Evolutionary conservation across 2,888 invertebrate species (phyloP).

Genomic region (Bugulina stolonifera): DNA sequence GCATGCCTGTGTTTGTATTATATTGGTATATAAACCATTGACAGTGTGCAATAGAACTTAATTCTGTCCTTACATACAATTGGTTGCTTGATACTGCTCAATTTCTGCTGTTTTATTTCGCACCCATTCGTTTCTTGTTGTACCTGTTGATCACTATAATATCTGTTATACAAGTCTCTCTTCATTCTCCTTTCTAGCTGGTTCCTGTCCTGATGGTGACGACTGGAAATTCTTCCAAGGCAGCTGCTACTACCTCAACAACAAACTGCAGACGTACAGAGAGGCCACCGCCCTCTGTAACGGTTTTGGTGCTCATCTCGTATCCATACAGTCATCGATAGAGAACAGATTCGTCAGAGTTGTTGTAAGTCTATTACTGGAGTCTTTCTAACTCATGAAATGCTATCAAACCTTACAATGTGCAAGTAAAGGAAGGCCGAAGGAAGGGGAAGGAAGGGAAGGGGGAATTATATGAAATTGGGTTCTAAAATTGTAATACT

Average conservation of each 20-base stretch:
- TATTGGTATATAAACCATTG: too few relatives aligned
- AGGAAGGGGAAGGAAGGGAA: too few relatives aligned
- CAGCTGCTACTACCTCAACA: constrained; percentile 21
- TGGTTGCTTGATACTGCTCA: too few relatives aligned
- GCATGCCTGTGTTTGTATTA: too few relatives aligned
- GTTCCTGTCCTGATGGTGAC: constrained; percentile 10
- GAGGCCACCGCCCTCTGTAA: not conserved
- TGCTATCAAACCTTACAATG: too few relatives aligned
- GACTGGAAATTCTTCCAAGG: constrained; percentile 26
- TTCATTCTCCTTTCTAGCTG: not conserved
- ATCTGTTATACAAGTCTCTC: not conserved
- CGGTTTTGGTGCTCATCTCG: constrained; percentile 10
- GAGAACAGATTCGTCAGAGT: constrained; percentile 23
- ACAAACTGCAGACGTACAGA: not conserved
- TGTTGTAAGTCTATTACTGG: constrained; percentile 7
- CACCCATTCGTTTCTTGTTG: not conserved
- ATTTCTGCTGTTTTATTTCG: too few relatives aligned
- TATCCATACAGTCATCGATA: constrained; percentile 13
- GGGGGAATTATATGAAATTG: too few relatives aligned
- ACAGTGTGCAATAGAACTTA: too few relatives aligned
- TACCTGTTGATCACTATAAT: not conserved
- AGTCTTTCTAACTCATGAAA: not conserved
- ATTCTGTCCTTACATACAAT: too few relatives aligned
- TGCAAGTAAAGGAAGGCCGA: too few relatives aligned
- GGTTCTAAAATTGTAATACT: too few relatives aligned